Evolutionary conservation across 2,113 vertebrate species (phyloP), one percentile per base, ranked within the genome.

Genomic region (Zingel zingel): DNA sequence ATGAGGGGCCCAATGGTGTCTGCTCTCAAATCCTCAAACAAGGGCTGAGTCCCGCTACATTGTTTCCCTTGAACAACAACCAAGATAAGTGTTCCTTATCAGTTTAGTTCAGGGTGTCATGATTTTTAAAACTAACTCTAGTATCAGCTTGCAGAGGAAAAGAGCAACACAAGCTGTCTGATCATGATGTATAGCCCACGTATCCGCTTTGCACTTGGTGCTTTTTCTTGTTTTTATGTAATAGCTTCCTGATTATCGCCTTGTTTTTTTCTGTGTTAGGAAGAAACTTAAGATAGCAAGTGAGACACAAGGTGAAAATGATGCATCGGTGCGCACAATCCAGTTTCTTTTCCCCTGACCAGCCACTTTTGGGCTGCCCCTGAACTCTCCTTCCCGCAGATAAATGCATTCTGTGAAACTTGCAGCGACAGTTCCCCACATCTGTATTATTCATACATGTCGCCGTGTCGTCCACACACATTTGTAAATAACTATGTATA

Each of bases 401-500:
- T 15, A 36, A 77, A 75, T 3, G 9, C 74, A 47, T 89, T 79
- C 43, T 65, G 45, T 74, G 67, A 74, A 83, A 82, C 61, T 72
- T 86, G 82, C 84, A 79, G 65, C 69, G 63, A 85, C 78, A 84
- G 87, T 87, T 90, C 61, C 71, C 58, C 64, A 74, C 66, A 51
- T 86, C 74, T 94, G 63, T 86, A 92, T 95, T 93, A 93, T 94
- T 95, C 62, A 94, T 91, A 76, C 65, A 30, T 82, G 91, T 91
- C 86, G 39, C 83, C 81, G 74, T 83, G 84, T 90, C 69, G 65
- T 86, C 88, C 85, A 50, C 82, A 76, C 79, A 80, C 65, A 87
- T 79, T 82, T 92, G 90, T 93, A 93, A 93, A 94, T 94, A 92
- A 80, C 56, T 72, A 89, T 94, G 74, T 89, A 91, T 90, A 91